phyloP scores from a whole-genome alignment of 2,888 invertebrate genomes.

The Microctonus brassicae region DNA sequence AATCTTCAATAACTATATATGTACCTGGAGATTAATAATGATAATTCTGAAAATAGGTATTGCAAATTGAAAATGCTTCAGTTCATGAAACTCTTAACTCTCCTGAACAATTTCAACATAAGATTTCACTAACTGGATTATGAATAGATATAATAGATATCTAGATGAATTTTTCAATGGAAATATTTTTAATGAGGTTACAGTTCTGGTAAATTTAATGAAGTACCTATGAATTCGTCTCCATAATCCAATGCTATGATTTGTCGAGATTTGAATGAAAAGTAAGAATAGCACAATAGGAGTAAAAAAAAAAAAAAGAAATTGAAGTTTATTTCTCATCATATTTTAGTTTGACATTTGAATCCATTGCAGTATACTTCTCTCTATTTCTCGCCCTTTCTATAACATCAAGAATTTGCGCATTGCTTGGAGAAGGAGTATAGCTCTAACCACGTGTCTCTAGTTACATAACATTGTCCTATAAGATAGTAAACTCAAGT shows the following conservation, averaged over 20 bases:
- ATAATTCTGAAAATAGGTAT: neutral
- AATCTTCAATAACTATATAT: neutral
- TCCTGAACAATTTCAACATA: neutral
- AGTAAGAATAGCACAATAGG: neutral
- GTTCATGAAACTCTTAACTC: neutral
- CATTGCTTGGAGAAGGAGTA: neutral
- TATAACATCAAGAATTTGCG: too few species aligned
- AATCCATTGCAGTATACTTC: too few species aligned
- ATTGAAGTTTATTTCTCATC: neutral
- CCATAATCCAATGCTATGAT: neutral
- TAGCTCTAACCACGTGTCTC: constrained; percentile 21
- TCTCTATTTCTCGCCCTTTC: neutral
- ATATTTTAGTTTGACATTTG: neutral
- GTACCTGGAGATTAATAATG: neutral
- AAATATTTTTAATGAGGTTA: neutral
- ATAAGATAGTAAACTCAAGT: constrained; percentile 17
- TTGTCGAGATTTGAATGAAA: neutral
- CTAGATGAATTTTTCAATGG: neutral
- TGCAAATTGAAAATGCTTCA: neutral
- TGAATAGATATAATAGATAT: neutral
- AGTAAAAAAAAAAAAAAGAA: neutral
- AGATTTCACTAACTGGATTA: neutral
- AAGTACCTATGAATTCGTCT: neutral
- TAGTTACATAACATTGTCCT: constrained; percentile 18
- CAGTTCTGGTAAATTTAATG: neutral